phyloP scores from a whole-genome alignment of 2,888 invertebrate genomes.

The Pediacus dermestoides region DNA sequence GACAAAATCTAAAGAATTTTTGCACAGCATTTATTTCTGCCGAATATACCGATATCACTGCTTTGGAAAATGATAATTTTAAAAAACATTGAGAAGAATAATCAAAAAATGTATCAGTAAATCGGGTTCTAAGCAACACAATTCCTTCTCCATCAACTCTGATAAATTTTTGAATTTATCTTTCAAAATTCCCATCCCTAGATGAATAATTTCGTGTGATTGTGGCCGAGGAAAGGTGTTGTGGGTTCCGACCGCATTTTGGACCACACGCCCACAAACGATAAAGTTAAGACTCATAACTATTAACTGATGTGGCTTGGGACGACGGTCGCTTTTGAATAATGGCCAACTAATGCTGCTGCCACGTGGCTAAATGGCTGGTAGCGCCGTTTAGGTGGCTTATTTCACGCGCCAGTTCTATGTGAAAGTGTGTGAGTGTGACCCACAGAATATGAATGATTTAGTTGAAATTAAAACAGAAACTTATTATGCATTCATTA shows the following conservation, averaged over 20 bases:
- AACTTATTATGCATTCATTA: constrained; percentile 24
- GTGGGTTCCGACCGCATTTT: constrained; percentile 22
- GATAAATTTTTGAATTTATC: too few species aligned
- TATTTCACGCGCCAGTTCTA: constrained; percentile 19
- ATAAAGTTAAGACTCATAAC: constrained; percentile 43
- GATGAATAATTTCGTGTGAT: too few species aligned
- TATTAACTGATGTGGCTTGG: constrained; percentile 39
- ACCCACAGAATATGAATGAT: constrained; percentile 25
- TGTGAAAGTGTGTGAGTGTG: constrained; percentile 7
- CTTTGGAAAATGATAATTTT: too few species aligned
- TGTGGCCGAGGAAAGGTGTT: too few species aligned
- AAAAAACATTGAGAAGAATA: too few species aligned
- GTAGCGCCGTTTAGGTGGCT: constrained; percentile 23
- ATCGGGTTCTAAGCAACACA: too few species aligned
- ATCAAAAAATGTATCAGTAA: too few species aligned
- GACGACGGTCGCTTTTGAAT: constrained; percentile 39
- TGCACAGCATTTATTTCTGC: too few species aligned
- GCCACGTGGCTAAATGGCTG: constrained; percentile 34
- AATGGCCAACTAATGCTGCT: constrained; percentile 39
- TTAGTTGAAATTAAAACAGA: constrained; percentile 19
- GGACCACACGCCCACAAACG: constrained; percentile 38
- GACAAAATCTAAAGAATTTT: too few species aligned
- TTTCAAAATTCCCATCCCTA: too few species aligned
- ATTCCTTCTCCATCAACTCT: too few species aligned
- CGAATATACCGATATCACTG: too few species aligned